phyloP scores from a whole-genome alignment of 1,140 invertebrate genomes.

The Hyphantria cunea region DNA sequence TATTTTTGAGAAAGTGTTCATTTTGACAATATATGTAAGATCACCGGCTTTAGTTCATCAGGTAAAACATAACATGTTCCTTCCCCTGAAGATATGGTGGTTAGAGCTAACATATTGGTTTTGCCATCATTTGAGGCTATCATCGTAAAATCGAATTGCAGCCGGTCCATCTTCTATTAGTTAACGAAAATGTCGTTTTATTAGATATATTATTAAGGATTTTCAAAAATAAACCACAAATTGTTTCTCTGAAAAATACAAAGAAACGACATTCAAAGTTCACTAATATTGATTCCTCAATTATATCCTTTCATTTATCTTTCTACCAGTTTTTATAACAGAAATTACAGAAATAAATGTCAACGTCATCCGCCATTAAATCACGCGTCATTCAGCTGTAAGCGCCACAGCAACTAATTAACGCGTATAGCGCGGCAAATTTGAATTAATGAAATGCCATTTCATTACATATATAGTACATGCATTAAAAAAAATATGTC shows the following conservation, averaged over 20 bases:
- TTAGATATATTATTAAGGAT: slow-evolving; percentile 1
- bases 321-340: no score
- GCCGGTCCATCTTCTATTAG: not conserved
- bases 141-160: not conserved
- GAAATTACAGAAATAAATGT: no score
- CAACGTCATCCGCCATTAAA: no score
- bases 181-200: slow-evolving; percentile 1
- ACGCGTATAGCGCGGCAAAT: no score
- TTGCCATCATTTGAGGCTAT: slow-evolving; percentile 1
- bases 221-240: not conserved
- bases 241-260: slow-evolving; percentile 8
- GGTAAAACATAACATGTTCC: slow-evolving; percentile 23
- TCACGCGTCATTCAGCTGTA: no score
- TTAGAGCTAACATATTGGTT: not conserved
- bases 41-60: slow-evolving; percentile 33
- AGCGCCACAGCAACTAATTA: no score
- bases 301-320: no score
- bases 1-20: slow-evolving; percentile 35
- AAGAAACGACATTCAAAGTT: no score
- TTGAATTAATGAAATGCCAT: no score
- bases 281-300: no score
- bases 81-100: not conserved
- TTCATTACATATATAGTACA: no score
- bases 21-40: slow-evolving; percentile 34
- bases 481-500: no score